A percentile compares a stretch with the other conserved stretches of the same genome.
phyloP scores from a whole-genome alignment of 1,140 invertebrate species.

The Saxidomus purpurata region DNA sequence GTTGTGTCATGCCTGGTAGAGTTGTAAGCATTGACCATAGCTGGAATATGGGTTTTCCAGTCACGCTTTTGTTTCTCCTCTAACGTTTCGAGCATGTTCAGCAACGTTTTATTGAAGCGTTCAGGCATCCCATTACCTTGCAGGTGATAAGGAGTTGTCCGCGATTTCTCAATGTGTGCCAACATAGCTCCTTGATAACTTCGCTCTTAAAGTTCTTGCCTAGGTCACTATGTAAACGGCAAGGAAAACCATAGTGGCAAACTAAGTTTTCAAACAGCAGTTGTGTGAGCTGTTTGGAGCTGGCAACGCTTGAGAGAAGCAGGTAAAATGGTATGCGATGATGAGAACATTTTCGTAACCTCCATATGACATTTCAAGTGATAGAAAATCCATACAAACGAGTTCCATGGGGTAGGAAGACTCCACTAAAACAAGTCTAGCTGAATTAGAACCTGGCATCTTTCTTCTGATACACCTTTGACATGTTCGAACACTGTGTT shows the following conservation, averaged over 20 bases:
- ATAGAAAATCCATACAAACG: constrained; percentile 65
- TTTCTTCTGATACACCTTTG: constrained; percentile 30
- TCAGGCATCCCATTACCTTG: constrained; percentile 69
- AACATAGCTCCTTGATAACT: constrained; percentile 71
- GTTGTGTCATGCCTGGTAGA: constrained; percentile 56
- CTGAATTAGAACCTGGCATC: neutral
- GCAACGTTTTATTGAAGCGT: constrained; percentile 68
- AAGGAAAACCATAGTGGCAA: constrained; percentile 39
- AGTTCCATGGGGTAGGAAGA: constrained; percentile 46
- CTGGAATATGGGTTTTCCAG: constrained; percentile 62
- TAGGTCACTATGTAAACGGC: constrained; percentile 75
- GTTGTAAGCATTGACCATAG: constrained; percentile 68
- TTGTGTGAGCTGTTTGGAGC: constrained; percentile 55
- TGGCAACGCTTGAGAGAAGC: constrained; percentile 31
- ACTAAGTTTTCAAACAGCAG: constrained; percentile 55
- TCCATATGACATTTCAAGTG: constrained; percentile 34
- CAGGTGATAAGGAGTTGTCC: constrained; percentile 72
- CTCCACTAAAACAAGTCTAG: constrained; percentile 3
- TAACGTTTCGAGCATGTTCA: constrained; percentile 75
- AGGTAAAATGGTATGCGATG: constrained; percentile 54
- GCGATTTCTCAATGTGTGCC: constrained; percentile 58
- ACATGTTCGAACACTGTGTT: constrained; percentile 9
- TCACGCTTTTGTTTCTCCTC: constrained; percentile 56
- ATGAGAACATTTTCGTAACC: constrained; percentile 52
- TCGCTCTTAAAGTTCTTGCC: constrained; percentile 73